These are phyloP conservation scores for Ophion ventricosus DNA, from an alignment of 2,888 invertebrate genomes.

Conservation along the genomic window DNA sequence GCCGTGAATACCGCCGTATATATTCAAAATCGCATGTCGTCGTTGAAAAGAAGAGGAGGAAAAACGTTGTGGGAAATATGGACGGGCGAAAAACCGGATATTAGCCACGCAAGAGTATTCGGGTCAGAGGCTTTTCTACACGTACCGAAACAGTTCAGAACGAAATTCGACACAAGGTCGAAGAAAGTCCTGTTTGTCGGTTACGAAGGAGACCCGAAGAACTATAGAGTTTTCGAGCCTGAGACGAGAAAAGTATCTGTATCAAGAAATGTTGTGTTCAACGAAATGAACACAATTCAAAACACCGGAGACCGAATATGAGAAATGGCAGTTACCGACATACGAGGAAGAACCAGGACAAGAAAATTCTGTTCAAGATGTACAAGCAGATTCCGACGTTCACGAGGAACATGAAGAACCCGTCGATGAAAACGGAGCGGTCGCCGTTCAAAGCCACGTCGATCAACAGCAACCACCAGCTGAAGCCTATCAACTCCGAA, in stretches of 20 bases:
- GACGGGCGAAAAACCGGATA: not conserved
- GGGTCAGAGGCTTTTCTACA: not conserved
- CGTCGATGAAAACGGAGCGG: not conserved
- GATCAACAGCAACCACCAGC: not conserved
- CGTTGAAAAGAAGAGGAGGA: not conserved
- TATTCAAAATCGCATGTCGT: not conserved
- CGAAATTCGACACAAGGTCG: conserved; percentile 11
- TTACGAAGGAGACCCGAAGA: conserved; percentile 9
- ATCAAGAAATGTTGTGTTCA: conserved; percentile 7
- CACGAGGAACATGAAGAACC: not conserved
- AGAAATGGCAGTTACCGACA: not conserved
- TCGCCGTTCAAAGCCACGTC: too few species aligned
- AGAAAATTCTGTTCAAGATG: not conserved
- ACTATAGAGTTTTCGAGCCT: conserved; percentile 17
- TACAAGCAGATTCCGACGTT: not conserved
- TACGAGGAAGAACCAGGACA: not conserved
- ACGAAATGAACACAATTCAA: not conserved
- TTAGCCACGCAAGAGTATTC: not conserved
- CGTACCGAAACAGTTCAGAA: not conserved
- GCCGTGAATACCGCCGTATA: conserved; percentile 15
- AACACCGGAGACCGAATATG: not conserved
- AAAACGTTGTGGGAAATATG: not conserved
- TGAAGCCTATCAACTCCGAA: not conserved
- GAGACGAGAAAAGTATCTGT: conserved; percentile 2
- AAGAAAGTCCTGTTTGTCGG: not conserved